Percentiles rank a stretch among this genome's conserved stretches.
phyloP scores from a whole-genome alignment of 2,888 invertebrate species.

The Falcaria lacertinaria region DNA sequence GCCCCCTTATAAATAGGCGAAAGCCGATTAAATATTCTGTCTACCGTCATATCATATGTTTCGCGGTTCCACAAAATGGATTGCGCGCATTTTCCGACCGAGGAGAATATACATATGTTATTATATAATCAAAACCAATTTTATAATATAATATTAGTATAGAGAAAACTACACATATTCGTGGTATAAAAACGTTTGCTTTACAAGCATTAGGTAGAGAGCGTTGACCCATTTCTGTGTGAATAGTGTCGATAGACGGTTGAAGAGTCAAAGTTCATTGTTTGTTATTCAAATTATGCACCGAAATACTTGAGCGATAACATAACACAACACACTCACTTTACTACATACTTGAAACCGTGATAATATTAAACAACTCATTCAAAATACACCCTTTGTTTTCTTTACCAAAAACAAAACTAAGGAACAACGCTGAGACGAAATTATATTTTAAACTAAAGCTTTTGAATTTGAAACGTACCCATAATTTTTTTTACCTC shows the following conservation, averaged over 20 bases:
- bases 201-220: constrained; percentile 20
- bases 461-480: not conserved
- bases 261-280: not conserved
- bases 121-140: too few species aligned
- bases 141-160: too few species aligned
- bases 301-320: not conserved
- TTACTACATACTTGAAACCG: not conserved
- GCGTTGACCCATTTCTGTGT: constrained; percentile 17
- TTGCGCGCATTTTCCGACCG: too few species aligned
- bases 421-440: not conserved
- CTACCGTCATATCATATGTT: too few species aligned
- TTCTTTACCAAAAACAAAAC: too few species aligned
- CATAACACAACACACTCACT: not conserved
- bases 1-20: too few species aligned
- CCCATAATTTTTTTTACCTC: not conserved
- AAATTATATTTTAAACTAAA: not conserved
- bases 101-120: too few species aligned
- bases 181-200: constrained; percentile 18
- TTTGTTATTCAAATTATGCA: not conserved
- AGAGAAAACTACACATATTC: too few species aligned
- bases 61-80: too few species aligned
- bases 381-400: not conserved
- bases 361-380: not conserved
- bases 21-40: too few species aligned
- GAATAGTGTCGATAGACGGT: constrained; percentile 8